Conservation (phyloP, 2,797 vertebrate species). For the Acridotheres tristis region DNA sequence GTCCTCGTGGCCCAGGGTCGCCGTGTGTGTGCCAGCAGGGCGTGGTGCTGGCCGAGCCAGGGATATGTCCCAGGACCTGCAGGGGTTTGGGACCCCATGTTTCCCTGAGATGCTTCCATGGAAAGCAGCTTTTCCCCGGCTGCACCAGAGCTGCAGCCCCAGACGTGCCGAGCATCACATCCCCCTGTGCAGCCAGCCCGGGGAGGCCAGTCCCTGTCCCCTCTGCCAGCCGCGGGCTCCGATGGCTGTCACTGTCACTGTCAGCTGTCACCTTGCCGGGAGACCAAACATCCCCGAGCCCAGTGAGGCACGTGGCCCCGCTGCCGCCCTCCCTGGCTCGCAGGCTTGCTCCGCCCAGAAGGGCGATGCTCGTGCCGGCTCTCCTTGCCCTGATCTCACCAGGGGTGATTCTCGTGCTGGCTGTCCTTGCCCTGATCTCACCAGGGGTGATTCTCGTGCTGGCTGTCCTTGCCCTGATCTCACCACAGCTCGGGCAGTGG, state of each 20-base stretch:
- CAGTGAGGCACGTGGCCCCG: neutral
- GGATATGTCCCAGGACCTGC: accelerated
- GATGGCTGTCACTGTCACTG: neutral
- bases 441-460: no score
- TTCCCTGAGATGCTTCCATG: accelerated
- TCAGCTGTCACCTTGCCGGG: neutral
- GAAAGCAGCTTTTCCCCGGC: neutral
- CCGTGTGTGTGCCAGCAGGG: neutral
- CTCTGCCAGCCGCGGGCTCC: neutral
- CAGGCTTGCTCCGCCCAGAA: neutral
- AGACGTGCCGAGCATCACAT: neutral
- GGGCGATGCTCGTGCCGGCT: no score
- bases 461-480: no score
- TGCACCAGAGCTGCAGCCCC: neutral
- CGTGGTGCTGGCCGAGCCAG: neutral
- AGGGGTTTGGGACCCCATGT: accelerated
- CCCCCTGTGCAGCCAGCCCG: neutral
- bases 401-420: no score
- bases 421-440: no score
- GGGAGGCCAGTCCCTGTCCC: neutral
- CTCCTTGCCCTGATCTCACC: no score
- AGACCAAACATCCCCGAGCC: neutral
- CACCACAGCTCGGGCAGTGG: no score
- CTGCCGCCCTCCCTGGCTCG: neutral
- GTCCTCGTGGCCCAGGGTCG: neutral